Evolutionary conservation across 2,888 invertebrate genomes (phyloP).

Genomic region (Scaptomyza tumidula): DNA sequence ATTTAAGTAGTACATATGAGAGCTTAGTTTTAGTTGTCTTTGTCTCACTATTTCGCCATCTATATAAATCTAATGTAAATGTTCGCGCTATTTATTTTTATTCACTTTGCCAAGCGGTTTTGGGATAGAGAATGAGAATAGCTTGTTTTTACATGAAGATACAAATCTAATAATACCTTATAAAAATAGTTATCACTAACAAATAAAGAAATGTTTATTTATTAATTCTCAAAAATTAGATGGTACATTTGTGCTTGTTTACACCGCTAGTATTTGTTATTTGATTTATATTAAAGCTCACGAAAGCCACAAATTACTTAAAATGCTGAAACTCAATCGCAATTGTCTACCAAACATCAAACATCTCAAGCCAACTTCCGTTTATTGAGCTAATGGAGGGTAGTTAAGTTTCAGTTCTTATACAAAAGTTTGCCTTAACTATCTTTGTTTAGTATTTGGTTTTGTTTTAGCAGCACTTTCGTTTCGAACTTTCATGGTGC

Average conservation of each 20-base stretch:
- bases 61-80: slow-evolving; percentile 16
- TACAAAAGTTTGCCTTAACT: slow-evolving; percentile 1
- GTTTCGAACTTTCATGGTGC: slow-evolving; percentile 40
- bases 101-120: slow-evolving; percentile 3
- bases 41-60: slow-evolving; percentile 19
- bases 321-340: neutral
- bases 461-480: slow-evolving; percentile 53
- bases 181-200: no score
- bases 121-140: neutral
- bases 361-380: neutral
- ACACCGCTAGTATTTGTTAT: no score
- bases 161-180: no score
- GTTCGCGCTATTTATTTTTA: slow-evolving; percentile 12
- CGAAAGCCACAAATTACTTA: neutral
- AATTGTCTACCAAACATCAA: neutral
- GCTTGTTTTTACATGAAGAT: no score
- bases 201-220: no score
- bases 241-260: no score
- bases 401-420: slow-evolving; percentile 6
- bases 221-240: no score
- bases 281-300: no score
- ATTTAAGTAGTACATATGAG: slow-evolving; percentile 11
- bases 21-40: slow-evolving; percentile 22
- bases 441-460: slow-evolving; percentile 39
- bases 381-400: slow-evolving; percentile 19